These are phyloP conservation scores for Mormyrus hasselquistii DNA, from an alignment of 2,797 vertebrate genomes.

Conservation along the genomic window DNA sequence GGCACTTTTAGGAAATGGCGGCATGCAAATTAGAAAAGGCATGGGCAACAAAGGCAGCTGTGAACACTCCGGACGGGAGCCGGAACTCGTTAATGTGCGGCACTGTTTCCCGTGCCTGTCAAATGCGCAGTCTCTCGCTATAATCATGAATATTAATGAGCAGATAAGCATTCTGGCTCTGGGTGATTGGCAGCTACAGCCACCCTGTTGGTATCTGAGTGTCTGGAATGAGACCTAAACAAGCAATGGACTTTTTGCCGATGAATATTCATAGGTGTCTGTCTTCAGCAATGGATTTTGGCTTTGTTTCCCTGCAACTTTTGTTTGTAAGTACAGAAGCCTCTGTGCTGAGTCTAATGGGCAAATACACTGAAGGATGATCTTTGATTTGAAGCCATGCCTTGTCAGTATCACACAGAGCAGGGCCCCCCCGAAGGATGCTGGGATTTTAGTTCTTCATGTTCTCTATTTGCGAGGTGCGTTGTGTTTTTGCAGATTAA, in stretches of 20 bases:
- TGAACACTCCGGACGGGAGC: not conserved
- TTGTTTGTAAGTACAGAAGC: conserved; percentile 6
- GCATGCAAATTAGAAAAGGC: conserved; percentile 5
- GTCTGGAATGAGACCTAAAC: conserved; percentile 9
- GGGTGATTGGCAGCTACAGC: conserved; percentile 7
- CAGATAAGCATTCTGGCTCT: conserved; percentile 3
- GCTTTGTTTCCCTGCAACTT: not conserved
- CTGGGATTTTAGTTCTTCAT: not conserved
- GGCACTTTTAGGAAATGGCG: not conserved
- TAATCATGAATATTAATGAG: conserved; percentile 17
- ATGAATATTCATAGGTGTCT: conserved; percentile 17
- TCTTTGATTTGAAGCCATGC: not conserved
- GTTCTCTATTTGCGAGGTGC: not conserved
- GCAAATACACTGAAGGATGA: not conserved
- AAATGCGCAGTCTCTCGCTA: not conserved
- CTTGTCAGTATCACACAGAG: not conserved
- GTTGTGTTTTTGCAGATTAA: not conserved
- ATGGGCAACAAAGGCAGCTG: not conserved
- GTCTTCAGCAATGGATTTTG: not conserved
- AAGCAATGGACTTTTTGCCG: not conserved
- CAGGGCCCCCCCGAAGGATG: not conserved
- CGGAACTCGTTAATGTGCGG: not conserved
- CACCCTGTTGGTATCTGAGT: conserved; percentile 11
- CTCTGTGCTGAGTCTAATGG: not conserved
- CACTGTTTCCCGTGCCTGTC: not conserved